phyloP scores from a whole-genome alignment of 2,113 vertebrate genomes.

The Anhinga rufa region DNA sequence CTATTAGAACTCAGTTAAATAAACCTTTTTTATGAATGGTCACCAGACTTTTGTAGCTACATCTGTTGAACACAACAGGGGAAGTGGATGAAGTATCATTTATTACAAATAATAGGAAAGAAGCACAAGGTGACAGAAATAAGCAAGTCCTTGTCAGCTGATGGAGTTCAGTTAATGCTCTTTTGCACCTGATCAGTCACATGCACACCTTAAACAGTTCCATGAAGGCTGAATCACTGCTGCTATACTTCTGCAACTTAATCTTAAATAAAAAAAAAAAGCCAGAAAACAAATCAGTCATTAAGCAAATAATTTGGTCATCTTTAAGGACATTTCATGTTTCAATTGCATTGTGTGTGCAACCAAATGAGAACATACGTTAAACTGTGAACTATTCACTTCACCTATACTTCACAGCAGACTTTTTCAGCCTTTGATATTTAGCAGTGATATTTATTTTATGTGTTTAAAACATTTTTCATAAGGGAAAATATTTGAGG shows the following conservation, averaged over 20 bases:
- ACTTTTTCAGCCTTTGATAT: background rate
- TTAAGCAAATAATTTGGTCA: background rate
- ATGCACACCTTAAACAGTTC: background rate
- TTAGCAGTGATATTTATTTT: background rate
- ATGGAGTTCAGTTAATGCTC: background rate
- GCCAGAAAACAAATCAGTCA: background rate
- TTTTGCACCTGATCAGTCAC: background rate
- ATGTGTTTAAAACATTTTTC: background rate
- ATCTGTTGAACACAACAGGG: slow-evolving; percentile 65
- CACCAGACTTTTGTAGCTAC: background rate
- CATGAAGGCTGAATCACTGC: background rate
- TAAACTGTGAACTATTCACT: background rate
- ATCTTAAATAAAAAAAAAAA: background rate
- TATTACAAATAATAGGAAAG: slow-evolving; percentile 73
- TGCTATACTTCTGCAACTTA: background rate
- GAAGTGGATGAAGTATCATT: slow-evolving; percentile 83
- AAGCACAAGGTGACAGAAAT: slow-evolving; percentile 80
- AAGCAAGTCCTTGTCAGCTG: background rate
- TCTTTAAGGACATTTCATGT: background rate
- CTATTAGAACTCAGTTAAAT: background rate
- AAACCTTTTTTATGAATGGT: background rate
- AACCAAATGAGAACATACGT: background rate
- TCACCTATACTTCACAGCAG: background rate
- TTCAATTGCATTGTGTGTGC: background rate
- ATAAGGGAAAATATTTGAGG: background rate